Conservation (phyloP, 2,113 vertebrate genomes). For the Myocastor coypus region DNA sequence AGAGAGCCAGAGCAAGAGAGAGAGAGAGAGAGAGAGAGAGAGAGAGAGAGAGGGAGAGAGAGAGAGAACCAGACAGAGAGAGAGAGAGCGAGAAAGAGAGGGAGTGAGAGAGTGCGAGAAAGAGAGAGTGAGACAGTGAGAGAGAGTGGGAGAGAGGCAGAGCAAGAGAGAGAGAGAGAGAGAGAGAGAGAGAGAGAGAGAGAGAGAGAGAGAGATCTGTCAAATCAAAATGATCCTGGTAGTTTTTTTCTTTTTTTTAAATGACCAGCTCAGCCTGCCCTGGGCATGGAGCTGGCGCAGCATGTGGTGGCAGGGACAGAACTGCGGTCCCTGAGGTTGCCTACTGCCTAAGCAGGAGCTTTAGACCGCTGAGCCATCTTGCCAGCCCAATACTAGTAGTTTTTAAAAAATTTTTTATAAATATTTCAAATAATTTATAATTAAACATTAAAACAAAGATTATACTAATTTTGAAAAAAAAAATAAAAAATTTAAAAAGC, state of each 20-base stretch:
- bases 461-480: not conserved
- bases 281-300: too few species aligned
- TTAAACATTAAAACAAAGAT: not conserved
- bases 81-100: not conserved
- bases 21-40: not conserved
- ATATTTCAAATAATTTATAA: not conserved
- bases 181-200: not conserved
- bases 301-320: too few species aligned
- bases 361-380: too few species aligned
- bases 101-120: not conserved
- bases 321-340: too few species aligned
- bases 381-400: not conserved
- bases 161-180: not conserved
- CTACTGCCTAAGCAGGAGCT: too few species aligned
- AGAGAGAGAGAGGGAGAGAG: not conserved
- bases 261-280: too few species aligned
- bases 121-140: too few species aligned
- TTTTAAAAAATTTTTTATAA: slow-evolving; percentile 1
- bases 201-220: not conserved
- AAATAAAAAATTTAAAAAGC: not conserved
- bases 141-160: too few species aligned
- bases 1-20: too few species aligned
- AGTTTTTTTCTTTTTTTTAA: not conserved
- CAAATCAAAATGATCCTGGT: not conserved
- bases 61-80: not conserved